phyloP scores from a whole-genome alignment of 2,797 vertebrate species.

The Staurois parvus region DNA sequence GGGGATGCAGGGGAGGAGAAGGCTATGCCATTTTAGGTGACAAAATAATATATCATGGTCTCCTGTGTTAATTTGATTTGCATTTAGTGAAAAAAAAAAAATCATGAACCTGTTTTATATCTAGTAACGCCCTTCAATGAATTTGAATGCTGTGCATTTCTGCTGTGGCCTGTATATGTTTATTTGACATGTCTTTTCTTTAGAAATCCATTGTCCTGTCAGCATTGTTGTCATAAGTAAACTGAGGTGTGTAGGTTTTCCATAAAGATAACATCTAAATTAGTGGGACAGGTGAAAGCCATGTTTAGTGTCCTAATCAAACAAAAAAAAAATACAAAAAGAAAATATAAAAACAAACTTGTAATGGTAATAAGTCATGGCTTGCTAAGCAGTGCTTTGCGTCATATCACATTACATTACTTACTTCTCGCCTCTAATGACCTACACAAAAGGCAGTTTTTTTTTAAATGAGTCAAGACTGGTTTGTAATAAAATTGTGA shows the following conservation, averaged over 20 bases:
- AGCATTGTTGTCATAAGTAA: conserved; percentile 18
- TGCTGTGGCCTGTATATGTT: not conserved
- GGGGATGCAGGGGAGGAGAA: too few relatives aligned
- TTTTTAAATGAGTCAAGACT: too few relatives aligned
- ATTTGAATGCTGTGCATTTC: not conserved
- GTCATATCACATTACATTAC: not conserved
- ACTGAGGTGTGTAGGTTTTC: conserved; percentile 21
- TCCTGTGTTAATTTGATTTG: too few relatives aligned
- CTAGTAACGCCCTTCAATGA: too few relatives aligned
- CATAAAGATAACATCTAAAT: conserved; percentile 9
- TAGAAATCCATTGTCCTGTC: not conserved
- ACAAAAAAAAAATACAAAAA: not conserved
- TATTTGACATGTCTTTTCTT: conserved; percentile 1
- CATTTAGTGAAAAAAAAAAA: too few relatives aligned
- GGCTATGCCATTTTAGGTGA: too few relatives aligned
- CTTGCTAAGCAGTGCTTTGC: conserved; percentile 9
- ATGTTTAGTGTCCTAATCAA: conserved; percentile 7
- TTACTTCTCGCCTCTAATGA: too few relatives aligned
- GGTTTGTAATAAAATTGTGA: not conserved
- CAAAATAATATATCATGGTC: too few relatives aligned
- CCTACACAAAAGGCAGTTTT: too few relatives aligned
- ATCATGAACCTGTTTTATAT: too few relatives aligned
- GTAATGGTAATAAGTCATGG: not conserved
- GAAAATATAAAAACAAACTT: not conserved
- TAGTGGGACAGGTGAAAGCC: not conserved